Conservation (phyloP, 2,888 invertebrate species). For the Sphaerophoria rueppellii region DNA sequence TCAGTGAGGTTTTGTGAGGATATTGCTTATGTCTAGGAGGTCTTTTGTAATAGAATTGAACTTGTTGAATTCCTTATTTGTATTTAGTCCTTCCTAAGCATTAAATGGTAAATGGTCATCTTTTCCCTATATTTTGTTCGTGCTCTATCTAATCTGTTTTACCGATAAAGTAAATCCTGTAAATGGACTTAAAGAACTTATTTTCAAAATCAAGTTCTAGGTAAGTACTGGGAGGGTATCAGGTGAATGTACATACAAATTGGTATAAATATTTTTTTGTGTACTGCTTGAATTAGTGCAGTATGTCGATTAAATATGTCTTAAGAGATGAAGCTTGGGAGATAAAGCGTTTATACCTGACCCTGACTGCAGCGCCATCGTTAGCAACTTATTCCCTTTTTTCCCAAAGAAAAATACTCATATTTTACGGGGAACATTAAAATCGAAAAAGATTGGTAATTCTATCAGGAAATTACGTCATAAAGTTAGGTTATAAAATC, state of each 20-base stretch:
- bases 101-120: conserved; percentile 2
- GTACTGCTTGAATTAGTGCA: neutral
- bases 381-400: too few species aligned
- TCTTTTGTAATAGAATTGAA: conserved; percentile 46
- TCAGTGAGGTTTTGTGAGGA: neutral
- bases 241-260: neutral
- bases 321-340: too few species aligned
- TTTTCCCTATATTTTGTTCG: neutral
- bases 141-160: conserved; percentile 22
- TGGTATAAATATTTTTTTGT: neutral
- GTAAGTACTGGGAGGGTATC: neutral
- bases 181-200: conserved; percentile 10
- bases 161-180: conserved; percentile 11
- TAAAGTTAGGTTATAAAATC: too few species aligned
- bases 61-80: conserved; percentile 61
- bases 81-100: conserved; percentile 2
- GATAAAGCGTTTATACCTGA: too few species aligned
- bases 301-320: too few species aligned
- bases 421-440: too few species aligned
- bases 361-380: too few species aligned
- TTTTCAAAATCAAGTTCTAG: conserved; percentile 10
- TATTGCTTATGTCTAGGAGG: conserved; percentile 23
- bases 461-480: too few species aligned
- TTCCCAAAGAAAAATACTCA: too few species aligned
- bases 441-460: too few species aligned